phyloP scores from a whole-genome alignment of 2,113 vertebrate genomes.

The Bujurquina vittata region DNA sequence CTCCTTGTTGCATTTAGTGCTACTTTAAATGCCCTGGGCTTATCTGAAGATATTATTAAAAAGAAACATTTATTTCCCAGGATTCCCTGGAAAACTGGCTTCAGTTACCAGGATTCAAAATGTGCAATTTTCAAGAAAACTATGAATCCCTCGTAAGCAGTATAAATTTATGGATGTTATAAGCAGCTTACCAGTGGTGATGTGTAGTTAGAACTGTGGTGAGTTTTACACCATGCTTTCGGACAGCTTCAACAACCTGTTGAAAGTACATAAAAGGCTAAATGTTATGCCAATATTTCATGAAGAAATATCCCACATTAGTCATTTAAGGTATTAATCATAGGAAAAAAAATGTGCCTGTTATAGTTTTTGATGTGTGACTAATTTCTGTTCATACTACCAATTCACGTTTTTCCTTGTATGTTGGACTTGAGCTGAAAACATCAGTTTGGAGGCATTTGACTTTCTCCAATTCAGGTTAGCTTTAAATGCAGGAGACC shows the following conservation, averaged over 20 bases:
- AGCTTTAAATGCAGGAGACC: not conserved
- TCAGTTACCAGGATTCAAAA: no score
- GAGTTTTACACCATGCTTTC: conserved; percentile 89
- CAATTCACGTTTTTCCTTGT: not conserved
- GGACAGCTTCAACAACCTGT: conserved; percentile 91
- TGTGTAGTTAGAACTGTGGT: conserved; percentile 95
- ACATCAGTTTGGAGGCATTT: not conserved
- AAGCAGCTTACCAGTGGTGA: conserved; percentile 90
- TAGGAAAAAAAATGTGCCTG: not conserved
- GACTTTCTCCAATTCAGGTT: not conserved
- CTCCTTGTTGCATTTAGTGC: no score
- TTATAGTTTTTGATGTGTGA: not conserved
- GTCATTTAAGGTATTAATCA: not conserved
- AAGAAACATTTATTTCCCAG: no score
- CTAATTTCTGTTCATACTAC: not conserved
- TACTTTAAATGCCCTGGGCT: no score
- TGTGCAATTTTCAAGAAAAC: no score
- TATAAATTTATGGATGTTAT: not conserved
- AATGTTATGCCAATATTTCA: not conserved
- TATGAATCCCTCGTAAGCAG: not conserved
- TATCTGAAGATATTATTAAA: no score
- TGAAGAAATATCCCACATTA: not conserved
- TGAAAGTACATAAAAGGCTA: not conserved
- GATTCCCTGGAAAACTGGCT: no score
- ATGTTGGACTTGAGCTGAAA: not conserved